A percentile compares a stretch with the other conserved stretches of the same genome.
phyloP scores from a whole-genome alignment of 2,113 vertebrate species.

The Perca schrenkii region DNA sequence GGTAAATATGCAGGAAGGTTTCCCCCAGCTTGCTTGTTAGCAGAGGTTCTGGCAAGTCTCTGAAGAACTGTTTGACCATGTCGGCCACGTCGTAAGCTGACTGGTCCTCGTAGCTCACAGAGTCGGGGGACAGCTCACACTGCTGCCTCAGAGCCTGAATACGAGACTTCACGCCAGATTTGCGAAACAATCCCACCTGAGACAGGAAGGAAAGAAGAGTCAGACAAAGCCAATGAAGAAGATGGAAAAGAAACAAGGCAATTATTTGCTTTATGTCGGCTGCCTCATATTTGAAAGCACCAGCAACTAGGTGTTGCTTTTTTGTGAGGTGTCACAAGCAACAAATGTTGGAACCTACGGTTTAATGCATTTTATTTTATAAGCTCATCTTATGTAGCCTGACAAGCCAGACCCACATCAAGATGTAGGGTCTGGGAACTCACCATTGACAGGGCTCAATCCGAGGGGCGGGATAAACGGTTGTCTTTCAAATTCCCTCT shows the following conservation, averaged over 20 bases:
- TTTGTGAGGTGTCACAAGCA: neutral
- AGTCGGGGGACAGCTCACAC: slow-evolving; percentile 92
- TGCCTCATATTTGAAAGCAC: neutral
- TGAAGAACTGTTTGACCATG: slow-evolving; percentile 98
- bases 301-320: neutral
- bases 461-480: too few species aligned
- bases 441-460: too few species aligned
- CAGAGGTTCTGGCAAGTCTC: slow-evolving; percentile 95
- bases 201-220: neutral
- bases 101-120: slow-evolving; percentile 92
- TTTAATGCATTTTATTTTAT: neutral
- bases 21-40: slow-evolving; percentile 96
- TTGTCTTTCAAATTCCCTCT: too few species aligned
- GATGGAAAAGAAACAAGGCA: neutral
- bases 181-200: slow-evolving; percentile 96
- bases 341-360: neutral
- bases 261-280: neutral
- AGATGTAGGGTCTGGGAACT: too few species aligned
- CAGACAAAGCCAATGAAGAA: neutral
- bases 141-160: slow-evolving; percentile 94
- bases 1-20: slow-evolving; percentile 98
- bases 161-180: slow-evolving; percentile 96
- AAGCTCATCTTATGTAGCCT: neutral
- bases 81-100: slow-evolving; percentile 97
- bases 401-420: too few species aligned